A percentile compares a stretch with the other conserved stretches of the same genome.
Evolutionary conservation across 1,140 invertebrate genomes (phyloP).

Genomic region (Carcinoscorpius rotundicauda): DNA sequence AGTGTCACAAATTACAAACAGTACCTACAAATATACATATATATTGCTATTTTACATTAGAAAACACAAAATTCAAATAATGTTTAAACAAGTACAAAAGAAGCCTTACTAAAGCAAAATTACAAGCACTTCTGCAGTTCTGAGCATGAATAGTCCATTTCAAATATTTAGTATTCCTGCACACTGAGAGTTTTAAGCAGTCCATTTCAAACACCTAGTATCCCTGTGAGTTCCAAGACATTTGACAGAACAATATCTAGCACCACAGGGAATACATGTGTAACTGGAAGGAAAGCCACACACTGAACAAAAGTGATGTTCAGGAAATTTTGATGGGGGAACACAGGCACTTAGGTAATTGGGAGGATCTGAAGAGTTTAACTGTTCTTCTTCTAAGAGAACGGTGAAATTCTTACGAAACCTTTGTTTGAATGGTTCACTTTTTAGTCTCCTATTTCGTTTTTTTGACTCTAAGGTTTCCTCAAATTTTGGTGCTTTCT

Average conservation of each 20-base stretch:
- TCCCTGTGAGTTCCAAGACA: conserved; percentile 87
- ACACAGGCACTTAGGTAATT: conserved; percentile 66
- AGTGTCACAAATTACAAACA: too few species aligned
- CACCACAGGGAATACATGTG: conserved; percentile 84
- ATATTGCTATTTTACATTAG: too few species aligned
- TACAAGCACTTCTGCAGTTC: too few species aligned
- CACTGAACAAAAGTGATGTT: conserved; percentile 84
- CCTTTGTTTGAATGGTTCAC: conserved; percentile 79
- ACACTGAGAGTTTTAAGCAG: conserved; percentile 40
- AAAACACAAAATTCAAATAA: too few species aligned
- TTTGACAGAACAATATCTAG: conserved; percentile 70
- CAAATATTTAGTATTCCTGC: too few species aligned
- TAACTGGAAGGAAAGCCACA: conserved; percentile 89
- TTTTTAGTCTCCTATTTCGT: conserved; percentile 63
- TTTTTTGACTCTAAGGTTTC: conserved; percentile 64
- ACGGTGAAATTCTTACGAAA: conserved; percentile 79
- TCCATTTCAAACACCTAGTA: conserved; percentile 88
- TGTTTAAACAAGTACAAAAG: too few species aligned
- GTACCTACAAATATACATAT: too few species aligned
- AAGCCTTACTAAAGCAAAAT: too few species aligned
- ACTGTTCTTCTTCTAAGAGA: conserved; percentile 69
- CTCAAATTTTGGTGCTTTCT: conserved; percentile 91
- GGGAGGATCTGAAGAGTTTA: conserved; percentile 49
- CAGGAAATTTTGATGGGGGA: conserved; percentile 56
- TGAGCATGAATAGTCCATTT: too few species aligned